phyloP scores from a whole-genome alignment of 2,888 invertebrate genomes.

The Leptinotarsa juncta region DNA sequence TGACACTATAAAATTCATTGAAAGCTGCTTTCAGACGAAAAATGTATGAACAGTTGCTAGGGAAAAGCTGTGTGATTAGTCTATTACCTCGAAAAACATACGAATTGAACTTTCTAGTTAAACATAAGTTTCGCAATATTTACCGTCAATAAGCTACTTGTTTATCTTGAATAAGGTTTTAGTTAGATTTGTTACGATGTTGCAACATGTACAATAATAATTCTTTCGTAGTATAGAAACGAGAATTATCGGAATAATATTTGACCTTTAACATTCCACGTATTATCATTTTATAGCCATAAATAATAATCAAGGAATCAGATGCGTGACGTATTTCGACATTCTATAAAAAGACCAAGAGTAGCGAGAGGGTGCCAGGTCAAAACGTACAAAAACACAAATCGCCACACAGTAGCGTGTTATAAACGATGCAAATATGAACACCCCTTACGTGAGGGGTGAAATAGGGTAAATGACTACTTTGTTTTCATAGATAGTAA shows the following conservation, averaged over 20 bases:
- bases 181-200: slow-evolving; percentile 1
- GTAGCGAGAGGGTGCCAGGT: background rate
- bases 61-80: no score
- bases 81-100: no score
- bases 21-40: no score
- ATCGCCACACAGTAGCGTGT: background rate
- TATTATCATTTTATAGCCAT: slow-evolving; percentile 1
- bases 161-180: background rate
- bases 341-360: background rate
- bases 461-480: no score
- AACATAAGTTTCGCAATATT: background rate
- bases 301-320: slow-evolving; percentile 2
- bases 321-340: background rate
- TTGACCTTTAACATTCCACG: slow-evolving; percentile 1
- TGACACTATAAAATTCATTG: no score
- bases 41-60: no score
- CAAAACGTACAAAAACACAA: background rate
- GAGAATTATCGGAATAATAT: slow-evolving; percentile 1
- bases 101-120: no score
- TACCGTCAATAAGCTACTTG: background rate
- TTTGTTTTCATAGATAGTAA: no score
- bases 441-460: no score
- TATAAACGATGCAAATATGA: no score
- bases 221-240: background rate
- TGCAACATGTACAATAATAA: background rate